phyloP scores from a whole-genome alignment of 2,113 vertebrate genomes.

The Pluvialis apricaria region DNA sequence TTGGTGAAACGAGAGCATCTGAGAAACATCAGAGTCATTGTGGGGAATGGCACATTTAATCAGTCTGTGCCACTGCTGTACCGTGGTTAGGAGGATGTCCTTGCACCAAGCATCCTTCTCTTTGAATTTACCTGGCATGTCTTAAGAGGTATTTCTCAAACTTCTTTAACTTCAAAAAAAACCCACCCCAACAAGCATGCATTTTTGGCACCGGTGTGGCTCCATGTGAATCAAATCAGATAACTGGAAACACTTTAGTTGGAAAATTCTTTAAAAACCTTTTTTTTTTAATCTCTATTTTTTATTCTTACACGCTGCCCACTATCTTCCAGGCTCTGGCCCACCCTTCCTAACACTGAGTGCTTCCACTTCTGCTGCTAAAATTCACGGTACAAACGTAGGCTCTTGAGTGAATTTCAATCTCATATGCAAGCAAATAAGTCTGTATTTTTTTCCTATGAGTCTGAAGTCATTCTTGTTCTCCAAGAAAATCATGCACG shows the following conservation, averaged over 20 bases:
- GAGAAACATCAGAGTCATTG: neutral
- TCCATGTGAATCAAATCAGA: conserved; percentile 49
- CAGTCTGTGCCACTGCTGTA: neutral
- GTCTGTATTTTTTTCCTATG: neutral
- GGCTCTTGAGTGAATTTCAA: conserved; percentile 25
- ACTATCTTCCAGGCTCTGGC: neutral
- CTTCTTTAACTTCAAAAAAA: neutral
- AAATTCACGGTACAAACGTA: neutral
- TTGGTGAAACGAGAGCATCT: neutral
- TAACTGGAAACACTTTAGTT: conserved; percentile 47
- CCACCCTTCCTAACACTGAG: neutral
- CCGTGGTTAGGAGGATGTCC: neutral
- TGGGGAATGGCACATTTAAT: neutral
- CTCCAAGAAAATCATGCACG: conserved; percentile 57
- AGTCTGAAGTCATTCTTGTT: conserved; percentile 59
- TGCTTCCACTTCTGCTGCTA: conserved; percentile 7
- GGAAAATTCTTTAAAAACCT: conserved; percentile 32
- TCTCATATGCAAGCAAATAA: neutral
- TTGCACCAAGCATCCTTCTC: neutral
- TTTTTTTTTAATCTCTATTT: neutral
- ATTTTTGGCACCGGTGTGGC: conserved; percentile 2
- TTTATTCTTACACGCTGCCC: neutral
- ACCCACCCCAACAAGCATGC: neutral
- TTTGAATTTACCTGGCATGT: conserved; percentile 19
- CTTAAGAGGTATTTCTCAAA: conserved; percentile 1